A percentile compares a stretch with the other conserved stretches of the same genome.
phyloP scores from a whole-genome alignment of 2,797 vertebrate genomes.

The Cyprinella venusta region DNA sequence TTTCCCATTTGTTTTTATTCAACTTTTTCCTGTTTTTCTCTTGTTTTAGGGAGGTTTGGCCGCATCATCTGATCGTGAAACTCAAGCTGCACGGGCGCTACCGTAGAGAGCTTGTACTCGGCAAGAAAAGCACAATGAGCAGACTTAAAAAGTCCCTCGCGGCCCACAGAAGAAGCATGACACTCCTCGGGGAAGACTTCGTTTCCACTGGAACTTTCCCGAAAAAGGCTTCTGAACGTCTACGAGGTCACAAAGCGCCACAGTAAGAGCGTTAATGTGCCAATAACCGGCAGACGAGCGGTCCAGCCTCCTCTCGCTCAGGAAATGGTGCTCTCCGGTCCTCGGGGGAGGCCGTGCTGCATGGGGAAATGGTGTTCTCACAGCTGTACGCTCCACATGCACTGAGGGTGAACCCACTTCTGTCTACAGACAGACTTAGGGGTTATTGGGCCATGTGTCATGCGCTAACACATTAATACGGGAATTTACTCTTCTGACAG shows the following conservation, averaged over 20 bases:
- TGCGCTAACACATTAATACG: conserved; percentile 49
- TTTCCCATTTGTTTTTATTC: not conserved
- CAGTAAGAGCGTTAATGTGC: conserved; percentile 39
- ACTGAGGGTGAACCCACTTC: conserved; percentile 66
- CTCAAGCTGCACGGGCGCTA: not conserved
- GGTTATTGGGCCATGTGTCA: conserved; percentile 37
- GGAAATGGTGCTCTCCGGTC: conserved; percentile 2
- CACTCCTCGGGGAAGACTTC: not conserved
- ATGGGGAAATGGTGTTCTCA: conserved; percentile 6
- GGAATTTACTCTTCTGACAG: conserved; percentile 42
- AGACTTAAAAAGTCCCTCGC: not conserved
- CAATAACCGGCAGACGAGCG: not conserved
- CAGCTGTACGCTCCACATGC: conserved; percentile 59
- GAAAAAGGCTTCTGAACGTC: conserved; percentile 21
- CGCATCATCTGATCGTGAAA: not conserved
- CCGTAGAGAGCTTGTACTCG: not conserved
- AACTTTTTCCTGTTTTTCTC: not conserved
- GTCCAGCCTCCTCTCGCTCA: not conserved
- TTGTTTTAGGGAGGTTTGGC: conserved; percentile 2
- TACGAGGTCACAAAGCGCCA: conserved; percentile 6
- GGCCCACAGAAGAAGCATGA: conserved; percentile 11
- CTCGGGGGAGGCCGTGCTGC: conserved; percentile 51
- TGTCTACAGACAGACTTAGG: conserved; percentile 45
- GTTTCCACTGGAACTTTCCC: conserved; percentile 8
- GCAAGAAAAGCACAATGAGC: conserved; percentile 10